Evolutionary conservation across 2,797 vertebrate genomes (phyloP), one percentile per base, ranked within the genome.

Genomic region (Coregonus sp.): DNA sequence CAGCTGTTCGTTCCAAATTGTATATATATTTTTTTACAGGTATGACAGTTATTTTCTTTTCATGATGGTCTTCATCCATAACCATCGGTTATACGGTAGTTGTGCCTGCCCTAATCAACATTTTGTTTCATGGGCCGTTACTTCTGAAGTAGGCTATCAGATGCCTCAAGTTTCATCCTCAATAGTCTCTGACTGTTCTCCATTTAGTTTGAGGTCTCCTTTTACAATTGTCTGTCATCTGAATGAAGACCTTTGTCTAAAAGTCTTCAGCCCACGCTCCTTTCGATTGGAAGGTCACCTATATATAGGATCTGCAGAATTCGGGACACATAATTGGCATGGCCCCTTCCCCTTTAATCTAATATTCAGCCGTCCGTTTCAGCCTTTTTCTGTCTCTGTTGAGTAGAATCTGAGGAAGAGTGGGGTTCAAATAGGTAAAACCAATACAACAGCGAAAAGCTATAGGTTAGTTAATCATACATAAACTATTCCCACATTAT

Each of bases 221-320:
- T 47, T 25, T 15, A 40, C 25, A 1, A 6, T 52, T 54, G 59
- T 31, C 31, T 18, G 75, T 80, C 5, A 71, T 31, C 82, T 86
- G 75, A 88, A 90, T 85, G 73, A 85, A 86, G 80, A 87, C 81
- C 82, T 86, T 87, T 78, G 75, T 82, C 15, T 80, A 75, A 83
- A 82, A 70, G 40, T 72, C 70, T 69, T 78, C 80, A 78, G 80
- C 63, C 72, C 4, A 1, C 61, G 15, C 76, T 82, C 68, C 72
- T 76, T 75, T 85, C 9, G 40, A 88, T 83, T 82, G 68, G 73
- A 89, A 83, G 81, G 79, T 73, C 75, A 77, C 54, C 81, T 90
- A 88, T 92, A 88, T 87, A 89, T 87, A 87, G 84, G 40, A 76
- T 76, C 40, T 51, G 25, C 79, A 76, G 79, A 78, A 86, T 91